Percentiles rank a stretch among this genome's conserved stretches.
These are phyloP conservation scores for Stomorhina lunata DNA, from an alignment of 2,888 invertebrate species.

Conservation along the genomic window DNA sequence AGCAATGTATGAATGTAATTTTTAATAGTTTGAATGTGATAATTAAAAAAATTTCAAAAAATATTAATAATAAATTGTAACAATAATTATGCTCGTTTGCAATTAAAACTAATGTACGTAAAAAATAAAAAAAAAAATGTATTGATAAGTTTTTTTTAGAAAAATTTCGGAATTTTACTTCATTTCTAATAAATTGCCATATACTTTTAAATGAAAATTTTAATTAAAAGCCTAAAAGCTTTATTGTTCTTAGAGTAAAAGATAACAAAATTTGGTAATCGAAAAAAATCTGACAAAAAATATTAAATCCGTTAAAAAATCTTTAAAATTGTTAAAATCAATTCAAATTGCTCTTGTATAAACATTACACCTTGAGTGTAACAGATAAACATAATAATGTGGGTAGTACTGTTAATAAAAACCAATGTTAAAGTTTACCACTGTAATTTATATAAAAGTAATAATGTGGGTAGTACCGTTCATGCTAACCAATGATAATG, in stretches of 20 bases:
- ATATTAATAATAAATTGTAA: conserved; percentile 15
- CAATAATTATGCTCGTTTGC: conserved; percentile 21
- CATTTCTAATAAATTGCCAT: background rate
- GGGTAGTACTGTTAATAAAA: too few species aligned
- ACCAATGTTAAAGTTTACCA: too few species aligned
- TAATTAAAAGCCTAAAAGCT: background rate
- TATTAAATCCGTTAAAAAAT: too few species aligned
- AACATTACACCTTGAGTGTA: too few species aligned
- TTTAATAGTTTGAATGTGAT: conserved; percentile 53
- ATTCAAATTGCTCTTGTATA: too few species aligned
- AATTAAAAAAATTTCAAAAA: conserved; percentile 14
- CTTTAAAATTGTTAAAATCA: background rate
- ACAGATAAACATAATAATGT: too few species aligned
- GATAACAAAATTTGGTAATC: too few species aligned
- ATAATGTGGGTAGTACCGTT: too few species aligned
- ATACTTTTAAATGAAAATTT: background rate
- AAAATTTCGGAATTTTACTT: background rate
- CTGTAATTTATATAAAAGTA: too few species aligned
- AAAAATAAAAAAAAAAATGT: background rate
- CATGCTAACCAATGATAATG: too few species aligned
- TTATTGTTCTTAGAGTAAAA: too few species aligned
- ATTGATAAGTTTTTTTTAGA: background rate
- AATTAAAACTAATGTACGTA: conserved; percentile 11
- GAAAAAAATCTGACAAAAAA: too few species aligned
- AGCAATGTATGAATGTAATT: conserved; percentile 43